Base-by-base conservation (phyloP, 2,888 invertebrate species). In the Augochlorella aurata region DNA sequence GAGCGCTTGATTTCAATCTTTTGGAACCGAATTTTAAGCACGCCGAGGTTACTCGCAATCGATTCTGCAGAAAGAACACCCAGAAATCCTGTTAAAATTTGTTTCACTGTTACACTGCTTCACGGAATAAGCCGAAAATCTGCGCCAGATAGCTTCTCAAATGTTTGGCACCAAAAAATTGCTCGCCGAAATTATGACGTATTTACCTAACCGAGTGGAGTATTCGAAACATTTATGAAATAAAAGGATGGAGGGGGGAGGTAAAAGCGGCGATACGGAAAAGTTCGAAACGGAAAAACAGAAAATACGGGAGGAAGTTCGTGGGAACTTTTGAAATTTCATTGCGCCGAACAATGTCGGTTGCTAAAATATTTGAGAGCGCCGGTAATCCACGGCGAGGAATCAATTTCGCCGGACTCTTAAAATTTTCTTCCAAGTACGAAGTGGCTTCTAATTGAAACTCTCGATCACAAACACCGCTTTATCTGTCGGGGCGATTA, bases 391-490 rank as follows among this genome's bases (percentile, higher is more conserved):
- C 82, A 49, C n/a, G 52, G 69, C 68, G 68, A 71, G 44, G 73
- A 69, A 85, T 83, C 76, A 66, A 69, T 81, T 78, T 73, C 75
- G 69, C 61, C 24, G 54, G 74, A 80, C 77, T 85, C 81, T 84
- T 84, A 81, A 85, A 85, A 84, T 81, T 81, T 58, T 74, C 74
- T 72, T 45, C 70, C 54, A 29, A 80, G 75, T 70, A 54, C 47
- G 21, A 49, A 45, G 63, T 54, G 79, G 79, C 81, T 84, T 86
- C 83, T 78, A 82, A 86, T 87, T 82, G 84, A 82, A 81, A 83
- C 70, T 86, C 81, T 70, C 82, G 72, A 81, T 87, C 80, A 83
- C 84, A 83, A 86, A 86, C 86, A 85, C 79, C 73, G 84, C 75
- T 81, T 83, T 77, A 79, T 85, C 84, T 74, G 68, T 65, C 65